Conservation (phyloP, 1,140 invertebrate genomes). For the Lucilia sericata region DNA sequence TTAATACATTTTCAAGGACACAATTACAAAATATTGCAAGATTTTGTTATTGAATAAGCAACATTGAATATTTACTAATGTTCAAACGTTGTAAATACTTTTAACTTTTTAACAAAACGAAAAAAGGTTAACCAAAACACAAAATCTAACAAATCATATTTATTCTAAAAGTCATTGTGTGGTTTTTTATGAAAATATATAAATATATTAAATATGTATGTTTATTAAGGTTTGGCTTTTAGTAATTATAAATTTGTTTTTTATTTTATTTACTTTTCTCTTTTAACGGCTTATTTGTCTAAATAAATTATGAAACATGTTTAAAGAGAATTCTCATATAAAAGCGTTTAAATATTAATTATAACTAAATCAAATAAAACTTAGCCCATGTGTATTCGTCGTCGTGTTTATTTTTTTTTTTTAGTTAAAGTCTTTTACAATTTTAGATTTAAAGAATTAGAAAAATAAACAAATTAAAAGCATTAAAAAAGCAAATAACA, state of each 20-base stretch:
- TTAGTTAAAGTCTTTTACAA: not conserved
- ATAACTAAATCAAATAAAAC: not conserved
- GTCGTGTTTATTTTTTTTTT: too few relatives aligned
- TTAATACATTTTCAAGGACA: not conserved
- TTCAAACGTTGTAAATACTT: not conserved
- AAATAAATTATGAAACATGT: not conserved
- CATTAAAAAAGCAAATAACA: not conserved
- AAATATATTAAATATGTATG: not conserved
- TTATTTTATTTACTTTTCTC: not conserved
- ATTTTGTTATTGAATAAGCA: conserved; percentile 1
- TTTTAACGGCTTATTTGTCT: conserved; percentile 11
- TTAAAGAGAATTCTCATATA: not conserved
- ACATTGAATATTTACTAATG: not conserved
- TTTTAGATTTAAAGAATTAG: not conserved
- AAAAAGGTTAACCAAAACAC: not conserved
- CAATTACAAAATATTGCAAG: not conserved
- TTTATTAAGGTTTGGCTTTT: not conserved
- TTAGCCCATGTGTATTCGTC: too few relatives aligned
- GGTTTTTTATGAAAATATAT: not conserved
- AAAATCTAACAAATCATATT: not conserved
- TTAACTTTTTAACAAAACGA: not conserved
- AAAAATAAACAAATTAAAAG: not conserved
- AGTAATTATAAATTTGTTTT: not conserved
- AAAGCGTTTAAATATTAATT: not conserved
- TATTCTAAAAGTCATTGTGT: conserved; percentile 11